phyloP scores from a whole-genome alignment of 64 coral and sea anemone species.

The Stichodactyla mertensii region DNA sequence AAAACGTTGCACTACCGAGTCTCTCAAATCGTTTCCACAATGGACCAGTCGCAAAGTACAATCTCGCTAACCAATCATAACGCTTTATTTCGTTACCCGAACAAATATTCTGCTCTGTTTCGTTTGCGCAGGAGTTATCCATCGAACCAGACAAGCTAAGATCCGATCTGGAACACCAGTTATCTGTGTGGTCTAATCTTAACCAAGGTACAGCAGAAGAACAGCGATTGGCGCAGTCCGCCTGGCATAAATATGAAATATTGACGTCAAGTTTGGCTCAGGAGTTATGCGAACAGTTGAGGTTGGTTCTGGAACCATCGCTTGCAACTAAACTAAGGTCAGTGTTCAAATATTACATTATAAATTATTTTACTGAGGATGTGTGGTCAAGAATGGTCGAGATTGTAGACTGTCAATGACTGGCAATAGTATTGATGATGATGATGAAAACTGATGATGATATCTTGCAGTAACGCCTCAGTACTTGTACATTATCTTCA shows the following conservation, averaged over 20 bases:
- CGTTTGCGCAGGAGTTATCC: neutral
- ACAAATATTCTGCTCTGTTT: too few species aligned
- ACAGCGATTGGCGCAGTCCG: conserved; percentile 54
- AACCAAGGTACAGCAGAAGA: conserved; percentile 41
- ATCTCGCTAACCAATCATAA: neutral
- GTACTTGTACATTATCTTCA: neutral
- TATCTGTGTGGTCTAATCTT: conserved; percentile 62
- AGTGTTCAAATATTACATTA: neutral
- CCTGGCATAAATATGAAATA: conserved; percentile 91
- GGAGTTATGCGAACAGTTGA: conserved; percentile 91
- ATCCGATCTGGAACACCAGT: conserved; percentile 68
- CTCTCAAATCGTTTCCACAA: too few species aligned
- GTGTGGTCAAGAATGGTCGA: too few species aligned
- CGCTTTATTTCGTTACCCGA: too few species aligned
- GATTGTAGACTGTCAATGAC: too few species aligned
- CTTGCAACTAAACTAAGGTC: conserved; percentile 91
- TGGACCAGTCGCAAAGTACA: neutral
- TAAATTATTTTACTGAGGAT: too few species aligned
- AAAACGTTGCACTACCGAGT: too few species aligned
- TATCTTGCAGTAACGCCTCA: neutral
- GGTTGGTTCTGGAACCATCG: conserved; percentile 90
- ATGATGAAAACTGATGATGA: neutral
- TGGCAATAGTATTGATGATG: neutral
- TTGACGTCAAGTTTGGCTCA: conserved; percentile 80
- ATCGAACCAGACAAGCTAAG: conserved; percentile 84